These are phyloP conservation scores for Hipparchia semele DNA, from an alignment of 2,888 invertebrate species.

Conservation along the genomic window DNA sequence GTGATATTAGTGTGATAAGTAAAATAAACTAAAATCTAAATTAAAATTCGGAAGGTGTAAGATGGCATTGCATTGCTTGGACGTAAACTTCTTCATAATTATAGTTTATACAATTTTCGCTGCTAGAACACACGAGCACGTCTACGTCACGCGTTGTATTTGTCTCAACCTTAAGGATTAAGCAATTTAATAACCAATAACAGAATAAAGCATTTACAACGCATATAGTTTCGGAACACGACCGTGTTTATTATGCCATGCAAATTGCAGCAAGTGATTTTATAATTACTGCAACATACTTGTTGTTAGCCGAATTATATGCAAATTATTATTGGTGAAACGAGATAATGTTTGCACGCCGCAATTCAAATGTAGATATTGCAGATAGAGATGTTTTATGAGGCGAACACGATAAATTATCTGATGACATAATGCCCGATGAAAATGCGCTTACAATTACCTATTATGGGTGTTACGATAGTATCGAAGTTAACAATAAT, in stretches of 20 bases:
- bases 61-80: too few species aligned
- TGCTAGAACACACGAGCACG: not conserved
- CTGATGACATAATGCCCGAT: not conserved
- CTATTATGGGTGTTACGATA: not conserved
- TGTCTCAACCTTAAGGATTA: constrained; percentile 1
- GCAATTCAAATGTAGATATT: constrained; percentile 34
- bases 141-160: not conserved
- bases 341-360: constrained; percentile 39
- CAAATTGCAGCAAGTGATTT: constrained; percentile 37
- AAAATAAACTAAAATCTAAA: too few species aligned
- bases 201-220: constrained; percentile 23
- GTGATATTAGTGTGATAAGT: too few species aligned
- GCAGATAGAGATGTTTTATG: constrained; percentile 14
- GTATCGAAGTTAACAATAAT: too few species aligned
- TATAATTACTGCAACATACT: constrained; percentile 33
- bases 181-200: constrained; percentile 29
- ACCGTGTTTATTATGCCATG: constrained; percentile 27
- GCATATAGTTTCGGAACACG: constrained; percentile 28
- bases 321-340: constrained; percentile 40
- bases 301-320: constrained; percentile 41
- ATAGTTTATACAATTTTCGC: too few species aligned
- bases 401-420: constrained; percentile 7
- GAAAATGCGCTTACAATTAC: too few species aligned
- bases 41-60: too few species aligned
- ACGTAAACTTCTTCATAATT: too few species aligned